Base-by-base conservation (phyloP, 2,113 vertebrate species). In the Sebastes schlegelii region DNA sequence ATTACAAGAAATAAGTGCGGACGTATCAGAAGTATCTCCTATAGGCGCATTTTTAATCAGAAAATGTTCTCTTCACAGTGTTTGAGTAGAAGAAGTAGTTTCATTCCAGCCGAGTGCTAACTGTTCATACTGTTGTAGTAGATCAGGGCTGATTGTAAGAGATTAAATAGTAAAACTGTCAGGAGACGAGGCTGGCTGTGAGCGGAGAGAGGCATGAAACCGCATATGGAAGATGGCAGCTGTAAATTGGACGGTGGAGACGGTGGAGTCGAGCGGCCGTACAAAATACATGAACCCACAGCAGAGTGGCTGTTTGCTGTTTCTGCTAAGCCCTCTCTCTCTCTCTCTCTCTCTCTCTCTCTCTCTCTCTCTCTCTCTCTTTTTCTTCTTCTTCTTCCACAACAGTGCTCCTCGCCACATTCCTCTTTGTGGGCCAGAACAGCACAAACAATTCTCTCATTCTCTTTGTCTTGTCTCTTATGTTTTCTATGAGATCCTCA, bases 231-330 rank as follows among this genome's bases (percentile, higher is more conserved):
- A 94, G 86, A 88, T 67, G 81, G 86, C 90, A 89, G 86, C 88
- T 80, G 89, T 80, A 89, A 92, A 93, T 92, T 92, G 79, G 91
- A 91, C 84, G 80, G 84, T 71, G 68, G 84, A 80, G 77, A 72
- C 19, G 26, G 34, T 57, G 69, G 26, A 67, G 67, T 86, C 73
- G 52, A 83, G 76, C 68, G 62, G 54, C 66, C n/a, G 86, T 93
- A 91, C 91, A 94, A 92, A 92, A 93, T 93, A 77, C 87, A 94
- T 91, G 89, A 95, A 87, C 66, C 86, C 77, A 83, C 87, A 76
- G 79, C 80, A 87, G 82, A 85, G 64, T 55, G 60, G 70, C 79
- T 89, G 78, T 45, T 86, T 13, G 7, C 58, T 74, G 48, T 78
- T 12, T 26, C 21, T 76, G 6, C 42, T 71, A 34, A 54, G 49